A percentile compares a stretch with the other conserved stretches of the same genome.
Conservation (phyloP, 2,888 invertebrate species). For the Hyalella azteca region DNA sequence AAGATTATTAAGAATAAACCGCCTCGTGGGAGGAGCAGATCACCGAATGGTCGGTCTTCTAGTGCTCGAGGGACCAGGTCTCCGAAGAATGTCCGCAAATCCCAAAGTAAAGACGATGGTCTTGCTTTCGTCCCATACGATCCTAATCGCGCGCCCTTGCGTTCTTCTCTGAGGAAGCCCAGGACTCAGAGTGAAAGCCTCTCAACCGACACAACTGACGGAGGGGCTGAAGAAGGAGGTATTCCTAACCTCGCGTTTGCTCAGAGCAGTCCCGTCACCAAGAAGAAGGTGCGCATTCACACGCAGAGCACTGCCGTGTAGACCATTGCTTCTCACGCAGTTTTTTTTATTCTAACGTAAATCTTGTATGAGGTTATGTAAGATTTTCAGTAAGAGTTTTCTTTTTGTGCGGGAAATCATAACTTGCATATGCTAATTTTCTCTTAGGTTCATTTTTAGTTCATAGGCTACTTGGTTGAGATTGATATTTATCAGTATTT, state of each 20-base stretch:
- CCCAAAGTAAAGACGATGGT: constrained; percentile 41
- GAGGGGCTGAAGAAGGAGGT: constrained; percentile 70
- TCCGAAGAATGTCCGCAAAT: not conserved
- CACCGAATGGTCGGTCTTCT: not conserved
- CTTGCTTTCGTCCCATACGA: constrained; percentile 59
- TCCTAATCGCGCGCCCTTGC: constrained; percentile 71
- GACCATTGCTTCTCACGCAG: constrained; percentile 20
- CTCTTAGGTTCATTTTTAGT: too few relatives aligned
- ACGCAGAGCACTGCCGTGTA: constrained; percentile 89
- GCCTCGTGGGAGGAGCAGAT: not conserved
- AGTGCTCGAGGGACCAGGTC: constrained; percentile 39
- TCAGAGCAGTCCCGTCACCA: constrained; percentile 81
- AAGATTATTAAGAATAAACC: constrained; percentile 6
- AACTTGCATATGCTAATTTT: too few relatives aligned
- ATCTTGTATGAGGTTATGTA: not conserved
- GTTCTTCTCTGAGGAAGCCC: constrained; percentile 85
- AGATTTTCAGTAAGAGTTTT: not conserved
- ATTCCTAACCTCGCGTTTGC: constrained; percentile 87
- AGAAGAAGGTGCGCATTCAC: constrained; percentile 89
- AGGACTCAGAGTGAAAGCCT: constrained; percentile 62
- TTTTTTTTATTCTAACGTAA: not conserved
- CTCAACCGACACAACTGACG: constrained; percentile 10
- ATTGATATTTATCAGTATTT: too few relatives aligned
- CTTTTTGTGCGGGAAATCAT: too few relatives aligned
- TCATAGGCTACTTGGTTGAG: too few relatives aligned